Conservation (phyloP, 2,113 vertebrate genomes). For the Gymnocephalus cernua region DNA sequence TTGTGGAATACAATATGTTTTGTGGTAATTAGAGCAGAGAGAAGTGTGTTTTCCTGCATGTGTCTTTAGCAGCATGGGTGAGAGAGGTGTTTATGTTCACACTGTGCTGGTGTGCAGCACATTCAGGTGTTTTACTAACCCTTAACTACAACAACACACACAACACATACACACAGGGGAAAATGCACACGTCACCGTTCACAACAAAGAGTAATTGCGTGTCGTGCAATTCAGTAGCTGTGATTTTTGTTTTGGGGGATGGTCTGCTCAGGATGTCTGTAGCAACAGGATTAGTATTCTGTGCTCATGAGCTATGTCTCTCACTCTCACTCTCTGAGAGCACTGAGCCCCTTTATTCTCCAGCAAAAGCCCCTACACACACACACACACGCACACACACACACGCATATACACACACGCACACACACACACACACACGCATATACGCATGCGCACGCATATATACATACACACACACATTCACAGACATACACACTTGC, state of each 20-base stretch:
- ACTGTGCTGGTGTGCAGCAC: slow-evolving; percentile 31
- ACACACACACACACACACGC: slow-evolving; percentile 22
- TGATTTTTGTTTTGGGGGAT: slow-evolving; percentile 7
- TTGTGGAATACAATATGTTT: slow-evolving; percentile 57
- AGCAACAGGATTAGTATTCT: slow-evolving; percentile 82
- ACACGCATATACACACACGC: slow-evolving; percentile 32
- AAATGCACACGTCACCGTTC: slow-evolving; percentile 28
- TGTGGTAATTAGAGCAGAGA: slow-evolving; percentile 76
- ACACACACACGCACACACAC: slow-evolving; percentile 37
- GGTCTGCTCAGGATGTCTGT: slow-evolving; percentile 65
- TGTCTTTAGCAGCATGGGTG: slow-evolving; percentile 43
- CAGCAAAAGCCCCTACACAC: slow-evolving; percentile 46
- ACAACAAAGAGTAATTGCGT: slow-evolving; percentile 55
- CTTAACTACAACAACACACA: slow-evolving; percentile 22
- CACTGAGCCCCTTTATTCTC: slow-evolving; percentile 83
- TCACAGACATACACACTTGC: slow-evolving; percentile 40
- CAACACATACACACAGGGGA: slow-evolving; percentile 18
- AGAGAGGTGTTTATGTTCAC: slow-evolving; percentile 68
- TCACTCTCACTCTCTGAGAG: slow-evolving; percentile 71
- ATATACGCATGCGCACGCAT: too few relatives aligned
- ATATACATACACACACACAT: slow-evolving; percentile 30
- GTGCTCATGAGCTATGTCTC: slow-evolving; percentile 64
- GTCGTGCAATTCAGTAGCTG: slow-evolving; percentile 6
- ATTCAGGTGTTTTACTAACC: slow-evolving; percentile 73
- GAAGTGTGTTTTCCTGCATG: slow-evolving; percentile 30